A percentile compares a stretch with the other conserved stretches of the same genome.
These are phyloP conservation scores for Oligia fasciuncula DNA, from an alignment of 2,888 invertebrate species.

Conservation along the genomic window DNA sequence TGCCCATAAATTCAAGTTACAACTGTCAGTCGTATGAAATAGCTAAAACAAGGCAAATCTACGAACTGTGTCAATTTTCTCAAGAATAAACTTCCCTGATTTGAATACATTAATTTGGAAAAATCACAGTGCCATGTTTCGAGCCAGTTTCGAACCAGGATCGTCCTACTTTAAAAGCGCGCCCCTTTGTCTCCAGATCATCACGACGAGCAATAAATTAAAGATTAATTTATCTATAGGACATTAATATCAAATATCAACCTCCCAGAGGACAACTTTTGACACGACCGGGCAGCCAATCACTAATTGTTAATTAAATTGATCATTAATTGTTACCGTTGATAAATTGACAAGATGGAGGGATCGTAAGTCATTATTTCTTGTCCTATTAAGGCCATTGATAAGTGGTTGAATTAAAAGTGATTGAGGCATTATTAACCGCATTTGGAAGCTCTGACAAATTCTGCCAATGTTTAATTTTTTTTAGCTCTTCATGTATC, in stretches of 20 bases:
- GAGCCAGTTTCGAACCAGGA: neutral
- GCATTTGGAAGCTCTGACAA: neutral
- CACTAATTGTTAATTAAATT: slow-evolving; percentile 47
- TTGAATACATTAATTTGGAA: neutral
- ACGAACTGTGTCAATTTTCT: neutral
- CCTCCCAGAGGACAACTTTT: slow-evolving; percentile 7
- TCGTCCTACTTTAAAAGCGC: neutral
- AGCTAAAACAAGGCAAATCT: neutral
- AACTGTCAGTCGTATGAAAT: neutral
- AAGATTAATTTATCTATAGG: neutral
- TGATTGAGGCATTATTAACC: slow-evolving; percentile 16
- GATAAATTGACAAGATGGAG: slow-evolving; percentile 25
- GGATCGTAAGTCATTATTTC: slow-evolving; percentile 33
- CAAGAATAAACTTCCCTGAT: neutral
- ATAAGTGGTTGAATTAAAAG: slow-evolving; percentile 14
- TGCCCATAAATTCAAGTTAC: neutral
- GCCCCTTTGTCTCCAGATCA: neutral
- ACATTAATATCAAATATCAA: neutral
- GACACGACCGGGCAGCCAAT: neutral
- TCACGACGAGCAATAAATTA: neutral
- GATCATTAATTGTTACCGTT: slow-evolving; percentile 30
- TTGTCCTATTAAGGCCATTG: slow-evolving; percentile 26
- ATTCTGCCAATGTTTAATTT: neutral
- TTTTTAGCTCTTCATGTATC: neutral
- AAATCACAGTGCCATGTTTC: neutral